These are phyloP conservation scores for Cromileptes altivelis DNA, from an alignment of 2,113 vertebrate genomes.

Conservation along the genomic window DNA sequence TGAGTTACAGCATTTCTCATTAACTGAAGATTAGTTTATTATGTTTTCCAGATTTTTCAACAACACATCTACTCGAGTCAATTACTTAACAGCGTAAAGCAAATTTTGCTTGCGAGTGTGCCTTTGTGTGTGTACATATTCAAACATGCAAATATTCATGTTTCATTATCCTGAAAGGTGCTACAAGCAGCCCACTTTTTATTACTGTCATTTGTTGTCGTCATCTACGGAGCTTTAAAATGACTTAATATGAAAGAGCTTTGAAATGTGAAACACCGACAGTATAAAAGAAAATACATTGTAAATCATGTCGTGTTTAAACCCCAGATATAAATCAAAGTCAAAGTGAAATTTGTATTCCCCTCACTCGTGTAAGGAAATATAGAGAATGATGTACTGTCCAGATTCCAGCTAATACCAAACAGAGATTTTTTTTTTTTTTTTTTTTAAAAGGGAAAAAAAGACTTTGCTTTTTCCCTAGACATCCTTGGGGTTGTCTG, in stretches of 20 bases:
- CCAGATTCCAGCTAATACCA: background rate
- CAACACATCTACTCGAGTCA: background rate
- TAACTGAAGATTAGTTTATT: slow-evolving; percentile 13
- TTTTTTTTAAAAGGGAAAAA: background rate
- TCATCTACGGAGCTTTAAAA: background rate
- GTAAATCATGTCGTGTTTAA: background rate
- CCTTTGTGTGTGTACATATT: slow-evolving; percentile 13
- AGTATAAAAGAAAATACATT: background rate
- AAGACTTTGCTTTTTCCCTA: background rate
- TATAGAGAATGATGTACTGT: background rate
- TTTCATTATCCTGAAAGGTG: background rate
- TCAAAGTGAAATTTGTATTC: background rate
- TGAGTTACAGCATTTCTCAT: slow-evolving; percentile 24
- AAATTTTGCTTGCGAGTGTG: background rate
- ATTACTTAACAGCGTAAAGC: slow-evolving; percentile 30
- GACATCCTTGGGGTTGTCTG: background rate
- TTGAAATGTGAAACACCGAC: background rate
- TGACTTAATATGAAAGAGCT: background rate
- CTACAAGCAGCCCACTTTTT: background rate
- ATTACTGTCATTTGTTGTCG: background rate
- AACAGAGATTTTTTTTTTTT: background rate
- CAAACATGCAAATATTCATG: slow-evolving; percentile 11
- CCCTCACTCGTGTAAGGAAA: background rate
- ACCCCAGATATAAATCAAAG: background rate
- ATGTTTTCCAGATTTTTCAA: slow-evolving; percentile 16